Percentiles rank a stretch among this genome's conserved stretches.
These are phyloP conservation scores for Cosmia trapezina DNA, from an alignment of 2,888 invertebrate species.

Conservation along the genomic window DNA sequence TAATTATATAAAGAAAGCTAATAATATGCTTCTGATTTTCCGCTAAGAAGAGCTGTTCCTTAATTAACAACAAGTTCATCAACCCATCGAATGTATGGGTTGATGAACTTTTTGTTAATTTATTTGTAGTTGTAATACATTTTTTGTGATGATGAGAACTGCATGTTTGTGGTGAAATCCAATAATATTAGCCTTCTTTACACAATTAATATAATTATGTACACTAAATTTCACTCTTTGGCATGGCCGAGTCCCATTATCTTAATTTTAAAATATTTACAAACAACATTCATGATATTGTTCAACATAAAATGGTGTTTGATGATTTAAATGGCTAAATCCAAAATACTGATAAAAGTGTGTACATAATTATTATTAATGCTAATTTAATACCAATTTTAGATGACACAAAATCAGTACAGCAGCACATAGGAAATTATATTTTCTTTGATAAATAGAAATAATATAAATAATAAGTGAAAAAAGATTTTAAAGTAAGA, in stretches of 20 bases:
- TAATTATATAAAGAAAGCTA: constrained; percentile 36
- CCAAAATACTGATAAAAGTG: constrained; percentile 17
- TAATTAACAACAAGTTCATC: constrained; percentile 9
- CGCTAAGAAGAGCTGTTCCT: not conserved
- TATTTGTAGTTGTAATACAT: not conserved
- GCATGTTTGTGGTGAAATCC: not conserved
- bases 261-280: constrained; percentile 9
- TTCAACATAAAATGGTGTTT: constrained; percentile 9
- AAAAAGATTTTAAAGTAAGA: constrained; percentile 10
- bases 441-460: constrained; percentile 2
- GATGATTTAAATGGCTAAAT: not conserved
- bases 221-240: constrained; percentile 34
- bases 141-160: not conserved
- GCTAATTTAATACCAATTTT: constrained; percentile 17
- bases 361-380: constrained; percentile 42
- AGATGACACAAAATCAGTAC: constrained; percentile 34
- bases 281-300: constrained; percentile 8
- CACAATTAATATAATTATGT: constrained; percentile 42
- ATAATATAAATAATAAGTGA: not conserved
- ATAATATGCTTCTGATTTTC: constrained; percentile 17
- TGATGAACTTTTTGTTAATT: constrained; percentile 11
- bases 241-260: not conserved
- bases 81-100: constrained; percentile 1
- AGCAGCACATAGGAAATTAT: not conserved
- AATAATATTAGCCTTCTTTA: constrained; percentile 28